phyloP scores from a whole-genome alignment of 2,113 vertebrate genomes.

The Gymnorhina tibicen region DNA sequence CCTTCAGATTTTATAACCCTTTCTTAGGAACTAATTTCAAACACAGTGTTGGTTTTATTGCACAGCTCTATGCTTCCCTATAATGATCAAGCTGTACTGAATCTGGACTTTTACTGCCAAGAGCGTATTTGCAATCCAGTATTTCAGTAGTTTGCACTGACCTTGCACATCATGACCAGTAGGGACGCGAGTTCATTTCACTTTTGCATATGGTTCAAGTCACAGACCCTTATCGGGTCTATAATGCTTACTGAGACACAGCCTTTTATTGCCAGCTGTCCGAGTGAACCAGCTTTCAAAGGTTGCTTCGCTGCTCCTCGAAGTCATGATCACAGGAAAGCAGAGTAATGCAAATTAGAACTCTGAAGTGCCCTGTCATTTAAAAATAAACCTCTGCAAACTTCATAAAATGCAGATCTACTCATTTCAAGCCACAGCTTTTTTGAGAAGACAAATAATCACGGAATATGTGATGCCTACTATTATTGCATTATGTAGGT shows the following conservation, averaged over 20 bases:
- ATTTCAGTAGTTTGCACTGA: not conserved
- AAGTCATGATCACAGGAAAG: not conserved
- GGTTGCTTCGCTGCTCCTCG: not conserved
- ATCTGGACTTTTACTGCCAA: not conserved
- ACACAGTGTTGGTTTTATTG: not conserved
- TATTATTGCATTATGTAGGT: not conserved
- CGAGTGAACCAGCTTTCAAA: constrained; percentile 6
- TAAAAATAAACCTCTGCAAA: not conserved
- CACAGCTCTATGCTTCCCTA: not conserved
- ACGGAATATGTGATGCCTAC: not conserved
- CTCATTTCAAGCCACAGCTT: not conserved
- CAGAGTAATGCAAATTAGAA: not conserved
- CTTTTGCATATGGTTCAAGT: not conserved
- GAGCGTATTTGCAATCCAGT: not conserved
- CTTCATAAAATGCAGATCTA: not conserved
- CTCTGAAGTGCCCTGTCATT: not conserved
- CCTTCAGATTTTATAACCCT: not conserved
- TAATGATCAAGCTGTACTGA: not conserved
- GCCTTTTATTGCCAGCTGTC: not conserved
- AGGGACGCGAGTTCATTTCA: not conserved
- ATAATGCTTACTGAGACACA: not conserved
- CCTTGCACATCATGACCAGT: not conserved
- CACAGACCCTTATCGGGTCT: not conserved
- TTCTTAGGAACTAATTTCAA: not conserved
- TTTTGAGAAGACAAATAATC: not conserved